These are phyloP conservation scores for Caenorhabditis remanei DNA, from an alignment of 1,140 invertebrate species.

Conservation along the genomic window DNA sequence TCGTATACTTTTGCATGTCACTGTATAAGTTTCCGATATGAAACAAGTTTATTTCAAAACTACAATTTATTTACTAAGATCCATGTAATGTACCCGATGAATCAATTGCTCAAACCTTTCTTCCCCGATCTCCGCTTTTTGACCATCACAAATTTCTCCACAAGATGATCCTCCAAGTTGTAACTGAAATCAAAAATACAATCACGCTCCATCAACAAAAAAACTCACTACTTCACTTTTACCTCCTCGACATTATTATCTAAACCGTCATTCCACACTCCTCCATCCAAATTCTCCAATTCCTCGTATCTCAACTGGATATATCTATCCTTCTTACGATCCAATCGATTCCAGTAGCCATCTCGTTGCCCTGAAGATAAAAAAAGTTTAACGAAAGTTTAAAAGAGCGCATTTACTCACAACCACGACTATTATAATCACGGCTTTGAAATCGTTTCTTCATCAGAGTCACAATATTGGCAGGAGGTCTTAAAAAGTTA, in stretches of 20 bases:
- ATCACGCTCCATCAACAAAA: no score
- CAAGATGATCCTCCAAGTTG: not conserved
- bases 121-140: not conserved
- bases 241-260: not conserved
- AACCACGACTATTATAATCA: not conserved
- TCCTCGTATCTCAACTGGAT: constrained; percentile 11
- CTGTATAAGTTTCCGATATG: no score
- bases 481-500: not conserved
- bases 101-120: no score
- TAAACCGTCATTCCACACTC: not conserved
- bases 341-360: not conserved
- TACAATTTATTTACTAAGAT: no score
- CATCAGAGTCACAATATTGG: not conserved
- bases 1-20: no score
- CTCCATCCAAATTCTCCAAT: not conserved
- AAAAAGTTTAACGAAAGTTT: not conserved
- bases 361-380: not conserved
- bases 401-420: not conserved
- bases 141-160: not conserved
- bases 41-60: no score
- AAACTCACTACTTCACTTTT: no score
- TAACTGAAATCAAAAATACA: not conserved
- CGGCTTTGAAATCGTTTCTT: not conserved
- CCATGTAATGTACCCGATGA: no score
- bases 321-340: not conserved